These are phyloP conservation scores for Nebria salina DNA, from an alignment of 2,888 invertebrate genomes.

Conservation along the genomic window DNA sequence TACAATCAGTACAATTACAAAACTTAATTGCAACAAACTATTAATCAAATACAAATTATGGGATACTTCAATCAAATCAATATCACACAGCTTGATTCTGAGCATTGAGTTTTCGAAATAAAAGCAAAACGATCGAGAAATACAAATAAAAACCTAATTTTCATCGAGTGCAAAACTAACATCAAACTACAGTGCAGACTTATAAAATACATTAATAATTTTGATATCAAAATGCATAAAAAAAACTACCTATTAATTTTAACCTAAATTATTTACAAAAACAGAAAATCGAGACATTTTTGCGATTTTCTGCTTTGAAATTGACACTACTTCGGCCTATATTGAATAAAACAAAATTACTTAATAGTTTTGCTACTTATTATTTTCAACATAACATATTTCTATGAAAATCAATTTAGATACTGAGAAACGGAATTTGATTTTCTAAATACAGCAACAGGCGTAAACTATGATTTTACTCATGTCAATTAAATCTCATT, in stretches of 20 bases:
- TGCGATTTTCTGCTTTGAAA: slow-evolving; percentile 50
- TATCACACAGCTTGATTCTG: slow-evolving; percentile 60
- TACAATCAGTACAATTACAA: slow-evolving; percentile 29
- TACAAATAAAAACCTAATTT: slow-evolving; percentile 44
- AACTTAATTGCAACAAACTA: background rate
- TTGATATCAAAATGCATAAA: slow-evolving; percentile 37
- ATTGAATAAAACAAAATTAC: slow-evolving; percentile 38
- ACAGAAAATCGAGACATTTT: slow-evolving; percentile 33
- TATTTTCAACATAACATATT: background rate
- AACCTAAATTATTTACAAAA: slow-evolving; percentile 56
- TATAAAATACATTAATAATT: slow-evolving; percentile 42
- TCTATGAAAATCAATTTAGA: background rate
- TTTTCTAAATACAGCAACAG: background rate
- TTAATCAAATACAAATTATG: slow-evolving; percentile 52
- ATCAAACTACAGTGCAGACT: slow-evolving; percentile 44
- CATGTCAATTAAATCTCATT: background rate
- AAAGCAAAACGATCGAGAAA: slow-evolving; percentile 18
- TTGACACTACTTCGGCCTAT: slow-evolving; percentile 63
- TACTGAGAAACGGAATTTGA: too few relatives aligned
- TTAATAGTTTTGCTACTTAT: slow-evolving; percentile 29
- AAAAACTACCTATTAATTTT: slow-evolving; percentile 23
- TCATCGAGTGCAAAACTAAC: slow-evolving; percentile 42
- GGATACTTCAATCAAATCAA: slow-evolving; percentile 48
- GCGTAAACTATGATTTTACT: background rate
- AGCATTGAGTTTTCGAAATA: slow-evolving; percentile 51